These are phyloP conservation scores for Holothuria scabra DNA, from an alignment of 53 echinoderm and acorn worm species.

Conservation along the genomic window DNA sequence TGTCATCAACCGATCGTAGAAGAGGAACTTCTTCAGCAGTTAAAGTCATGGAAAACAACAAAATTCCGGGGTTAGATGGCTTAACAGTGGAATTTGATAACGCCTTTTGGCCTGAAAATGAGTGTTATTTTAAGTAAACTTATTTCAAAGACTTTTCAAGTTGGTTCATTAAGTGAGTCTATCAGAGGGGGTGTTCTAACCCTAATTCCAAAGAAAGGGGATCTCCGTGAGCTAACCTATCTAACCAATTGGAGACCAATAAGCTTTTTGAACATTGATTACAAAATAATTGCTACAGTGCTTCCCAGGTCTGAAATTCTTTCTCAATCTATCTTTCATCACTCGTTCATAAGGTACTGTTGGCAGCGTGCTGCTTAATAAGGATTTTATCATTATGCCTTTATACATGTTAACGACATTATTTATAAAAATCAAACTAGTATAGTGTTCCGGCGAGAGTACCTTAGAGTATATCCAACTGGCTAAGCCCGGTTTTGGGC, in stretches of 20 bases:
- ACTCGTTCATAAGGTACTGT: no score
- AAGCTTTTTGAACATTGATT: conserved; percentile 26
- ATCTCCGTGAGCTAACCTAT: not conserved
- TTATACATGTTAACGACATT: no score
- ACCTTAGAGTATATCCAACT: no score
- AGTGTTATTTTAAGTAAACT: conserved; percentile 11
- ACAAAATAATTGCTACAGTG: conserved; percentile 45
- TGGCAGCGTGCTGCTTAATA: no score
- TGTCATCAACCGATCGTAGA: not conserved
- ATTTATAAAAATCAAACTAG: no score
- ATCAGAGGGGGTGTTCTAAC: conserved; percentile 13
- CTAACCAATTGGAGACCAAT: no score
- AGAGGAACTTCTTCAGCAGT: conserved; percentile 31
- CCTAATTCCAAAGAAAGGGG: conserved; percentile 38
- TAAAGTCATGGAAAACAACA: conserved; percentile 12
- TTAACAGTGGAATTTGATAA: conserved; percentile 29
- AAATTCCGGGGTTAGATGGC: conserved; percentile 42
- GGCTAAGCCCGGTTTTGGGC: no score
- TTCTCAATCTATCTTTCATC: no score
- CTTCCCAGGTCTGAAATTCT: no score
- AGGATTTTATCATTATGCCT: no score
- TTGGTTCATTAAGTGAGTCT: not conserved
- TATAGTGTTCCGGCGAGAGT: no score
- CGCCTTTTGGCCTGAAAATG: conserved; percentile 32
- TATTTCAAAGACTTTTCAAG: not conserved